Base-by-base conservation (phyloP, 2,888 invertebrate genomes). In the Deladenus siricidicola region DNA sequence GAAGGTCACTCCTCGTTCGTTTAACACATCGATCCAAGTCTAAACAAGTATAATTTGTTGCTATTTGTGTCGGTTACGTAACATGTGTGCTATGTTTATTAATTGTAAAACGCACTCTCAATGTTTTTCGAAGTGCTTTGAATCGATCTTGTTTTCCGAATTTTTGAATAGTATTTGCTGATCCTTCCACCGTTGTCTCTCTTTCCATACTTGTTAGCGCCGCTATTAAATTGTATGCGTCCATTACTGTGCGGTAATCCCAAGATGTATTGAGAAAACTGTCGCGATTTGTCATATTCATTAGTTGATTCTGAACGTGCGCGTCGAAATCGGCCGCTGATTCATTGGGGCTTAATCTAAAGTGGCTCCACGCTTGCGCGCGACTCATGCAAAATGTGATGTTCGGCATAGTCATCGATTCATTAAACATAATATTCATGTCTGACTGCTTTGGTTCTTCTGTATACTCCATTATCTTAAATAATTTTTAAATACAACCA, bases 321-420 rank as follows among this genome's bases (percentile, higher is more conserved):
- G 56, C 51, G 51, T 76, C 73, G 76, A 76, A 76, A 39, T 71
- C 71, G 47, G 70, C 72, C 44, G 61, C 62, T 0, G 69, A 60
- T 26, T 72, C 73, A 49, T 59, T 63, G 6, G 62, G 61, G 54
- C 74, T 73, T 51, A 76, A 47, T 23, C 72, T 68, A 60, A 78
- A 74, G 51, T 78, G 77, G n/a, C 71, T 70, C 70, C 71, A 74
- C 8, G 76, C 77, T 60, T 76, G 75, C 17, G 64, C 60, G 26
- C 70, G 63, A 14, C 70, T 70, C 75, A 77, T 75, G 60, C 77
- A 77, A 65, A 78, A 77, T 1, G 77, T 77, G 48, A 76, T 68
- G 59, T 76, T 75, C 10, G 76, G 76, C 72, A 76, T 67, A 17
- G 68, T 70, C 74, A 76, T 76, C 17, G 75, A 70, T n/a, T 76